Evolutionary conservation across 53 echinoderm and acorn worm species (phyloP).

Genomic region (Hippasteria phrygiana): DNA sequence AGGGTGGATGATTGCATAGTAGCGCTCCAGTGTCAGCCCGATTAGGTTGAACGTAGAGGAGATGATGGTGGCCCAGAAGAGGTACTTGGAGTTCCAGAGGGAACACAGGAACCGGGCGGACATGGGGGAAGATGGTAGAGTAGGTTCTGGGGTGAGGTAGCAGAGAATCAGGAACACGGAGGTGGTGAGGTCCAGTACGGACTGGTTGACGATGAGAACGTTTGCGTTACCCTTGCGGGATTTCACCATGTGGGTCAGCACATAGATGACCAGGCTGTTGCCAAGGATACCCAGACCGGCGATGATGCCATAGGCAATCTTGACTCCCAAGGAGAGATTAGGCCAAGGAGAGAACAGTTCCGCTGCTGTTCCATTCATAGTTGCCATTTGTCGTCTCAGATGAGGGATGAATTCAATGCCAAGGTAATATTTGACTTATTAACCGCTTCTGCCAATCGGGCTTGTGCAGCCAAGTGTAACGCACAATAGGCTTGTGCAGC

Average conservation of each 20-base stretch:
- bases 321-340: conserved; percentile 27
- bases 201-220: conserved; percentile 55
- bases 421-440: too few relatives aligned
- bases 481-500: too few relatives aligned
- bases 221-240: conserved; percentile 47
- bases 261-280: conserved; percentile 81
- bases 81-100: conserved; percentile 53
- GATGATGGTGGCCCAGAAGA: conserved; percentile 54
- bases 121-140: background rate
- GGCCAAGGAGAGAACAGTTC: background rate
- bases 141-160: conserved; percentile 25
- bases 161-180: conserved; percentile 41
- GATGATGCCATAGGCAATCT: conserved; percentile 76
- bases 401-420: too few relatives aligned
- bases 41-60: conserved; percentile 56
- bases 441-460: too few relatives aligned
- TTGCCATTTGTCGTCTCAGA: background rate
- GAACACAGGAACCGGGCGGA: conserved; percentile 45
- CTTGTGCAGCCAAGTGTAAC: too few relatives aligned
- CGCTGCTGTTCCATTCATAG: background rate
- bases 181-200: conserved; percentile 46
- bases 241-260: conserved; percentile 61
- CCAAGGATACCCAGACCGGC: conserved; percentile 80
- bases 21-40: conserved; percentile 52
- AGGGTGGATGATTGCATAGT: conserved; percentile 54